These are phyloP conservation scores for Celastrina argiolus DNA, from an alignment of 2,888 invertebrate genomes.

Conservation along the genomic window DNA sequence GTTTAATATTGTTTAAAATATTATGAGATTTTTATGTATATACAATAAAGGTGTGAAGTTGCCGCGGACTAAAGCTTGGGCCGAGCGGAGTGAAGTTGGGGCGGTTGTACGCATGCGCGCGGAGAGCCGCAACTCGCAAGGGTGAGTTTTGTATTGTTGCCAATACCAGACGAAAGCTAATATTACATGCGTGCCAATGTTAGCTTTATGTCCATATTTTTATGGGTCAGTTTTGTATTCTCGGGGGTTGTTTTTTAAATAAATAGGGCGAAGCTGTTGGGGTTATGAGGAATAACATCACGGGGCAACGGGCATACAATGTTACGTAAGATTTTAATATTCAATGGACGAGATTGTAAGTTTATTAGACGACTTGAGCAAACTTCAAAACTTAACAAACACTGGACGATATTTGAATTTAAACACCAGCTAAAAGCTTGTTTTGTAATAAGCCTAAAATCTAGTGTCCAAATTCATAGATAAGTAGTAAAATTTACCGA, in stretches of 20 bases:
- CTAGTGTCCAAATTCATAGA: too few relatives aligned
- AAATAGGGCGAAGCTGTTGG: constrained; percentile 38
- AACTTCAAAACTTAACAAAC: background rate
- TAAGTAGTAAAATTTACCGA: too few relatives aligned
- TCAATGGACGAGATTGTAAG: constrained; percentile 5
- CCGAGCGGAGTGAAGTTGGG: constrained; percentile 57
- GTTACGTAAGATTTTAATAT: constrained; percentile 16
- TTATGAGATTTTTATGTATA: constrained; percentile 68
- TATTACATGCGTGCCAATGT: constrained; percentile 40
- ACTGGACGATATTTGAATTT: background rate
- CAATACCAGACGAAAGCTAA: constrained; percentile 53
- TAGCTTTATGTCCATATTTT: constrained; percentile 40
- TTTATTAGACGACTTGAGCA: background rate
- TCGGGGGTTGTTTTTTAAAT: constrained; percentile 33
- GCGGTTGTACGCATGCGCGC: constrained; percentile 59
- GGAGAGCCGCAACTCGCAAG: constrained; percentile 51
- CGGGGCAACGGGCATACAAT: constrained; percentile 39
- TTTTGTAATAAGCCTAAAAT: too few relatives aligned
- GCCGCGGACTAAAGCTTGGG: constrained; percentile 62
- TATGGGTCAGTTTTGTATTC: constrained; percentile 46
- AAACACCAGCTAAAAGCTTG: too few relatives aligned
- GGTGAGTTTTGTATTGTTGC: constrained; percentile 64
- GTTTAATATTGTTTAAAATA: constrained; percentile 57
- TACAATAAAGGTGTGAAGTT: constrained; percentile 70
- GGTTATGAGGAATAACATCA: constrained; percentile 54